A percentile compares a stretch with the other conserved stretches of the same genome.
Conservation (phyloP, 2,888 invertebrate species). For the Drosophila nigricruria region DNA sequence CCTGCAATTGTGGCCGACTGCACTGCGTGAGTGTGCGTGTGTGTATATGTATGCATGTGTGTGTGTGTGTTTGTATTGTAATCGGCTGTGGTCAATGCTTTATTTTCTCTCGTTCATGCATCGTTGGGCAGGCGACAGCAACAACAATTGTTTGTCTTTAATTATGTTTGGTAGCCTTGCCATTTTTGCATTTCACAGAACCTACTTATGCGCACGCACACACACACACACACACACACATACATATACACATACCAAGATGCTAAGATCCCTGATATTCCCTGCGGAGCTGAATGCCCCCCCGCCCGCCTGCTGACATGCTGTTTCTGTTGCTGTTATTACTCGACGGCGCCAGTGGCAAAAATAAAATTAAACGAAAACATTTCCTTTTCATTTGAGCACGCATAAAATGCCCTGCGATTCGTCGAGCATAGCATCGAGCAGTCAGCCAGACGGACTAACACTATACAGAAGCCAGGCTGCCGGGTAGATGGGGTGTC, state of each 20-base stretch:
- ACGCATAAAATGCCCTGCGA: conserved; percentile 68
- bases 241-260: conserved; percentile 6
- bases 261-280: conserved; percentile 35
- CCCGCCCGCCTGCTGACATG: neutral
- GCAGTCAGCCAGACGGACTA: conserved; percentile 42
- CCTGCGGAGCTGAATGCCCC: conserved; percentile 21
- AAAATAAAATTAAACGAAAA: conserved; percentile 83
- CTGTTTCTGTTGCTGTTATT: conserved; percentile 69
- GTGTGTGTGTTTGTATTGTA: conserved; percentile 22
- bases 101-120: conserved; percentile 69
- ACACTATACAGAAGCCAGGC: conserved; percentile 16
- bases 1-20: conserved; percentile 24
- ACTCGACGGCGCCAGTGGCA: conserved; percentile 70
- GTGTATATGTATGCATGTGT: conserved; percentile 8
- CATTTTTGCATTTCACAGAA: conserved; percentile 63
- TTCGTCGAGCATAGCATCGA: conserved; percentile 25
- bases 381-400: conserved; percentile 81
- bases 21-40: conserved; percentile 3
- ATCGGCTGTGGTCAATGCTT: conserved; percentile 49
- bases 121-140: conserved; percentile 43
- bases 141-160: conserved; percentile 78
- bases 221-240: conserved; percentile 1
- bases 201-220: conserved; percentile 63
- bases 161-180: conserved; percentile 76
- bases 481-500: neutral